Conservation (phyloP, 2,797 vertebrate genomes). For the Tarsius wallacei region DNA sequence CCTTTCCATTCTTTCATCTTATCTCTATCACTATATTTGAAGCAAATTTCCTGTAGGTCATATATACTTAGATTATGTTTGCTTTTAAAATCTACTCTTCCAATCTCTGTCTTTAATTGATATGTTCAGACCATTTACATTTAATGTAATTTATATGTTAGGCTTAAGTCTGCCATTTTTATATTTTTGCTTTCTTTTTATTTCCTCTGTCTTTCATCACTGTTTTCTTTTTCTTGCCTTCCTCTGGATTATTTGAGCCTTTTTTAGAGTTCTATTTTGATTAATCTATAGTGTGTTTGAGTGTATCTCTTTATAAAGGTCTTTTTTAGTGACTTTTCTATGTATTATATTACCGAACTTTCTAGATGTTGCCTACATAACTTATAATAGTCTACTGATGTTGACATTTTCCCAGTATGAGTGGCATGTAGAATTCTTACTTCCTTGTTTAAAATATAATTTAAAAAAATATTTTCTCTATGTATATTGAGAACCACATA, state of each 20-base stretch:
- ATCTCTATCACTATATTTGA: neutral
- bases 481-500: neutral
- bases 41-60: neutral
- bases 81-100: conserved; percentile 1
- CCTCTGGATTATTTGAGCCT: neutral
- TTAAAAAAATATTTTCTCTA: neutral
- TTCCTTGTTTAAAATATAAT: neutral
- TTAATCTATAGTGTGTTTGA: neutral
- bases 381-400: neutral
- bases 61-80: neutral
- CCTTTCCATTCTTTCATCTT: conserved; percentile 25
- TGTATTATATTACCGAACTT: neutral
- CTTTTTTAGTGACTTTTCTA: neutral
- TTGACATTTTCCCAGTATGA: conserved; percentile 6
- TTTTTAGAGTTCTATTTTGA: conserved; percentile 23
- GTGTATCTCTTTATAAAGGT: neutral
- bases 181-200: neutral
- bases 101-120: neutral
- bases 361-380: neutral
- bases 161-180: neutral
- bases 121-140: neutral
- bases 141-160: neutral
- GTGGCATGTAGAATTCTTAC: neutral
- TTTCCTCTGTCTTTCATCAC: neutral
- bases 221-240: neutral